Percentiles rank a stretch among this genome's conserved stretches.
These are phyloP conservation scores for Tipula unca DNA, from an alignment of 2,888 invertebrate species.

Conservation along the genomic window DNA sequence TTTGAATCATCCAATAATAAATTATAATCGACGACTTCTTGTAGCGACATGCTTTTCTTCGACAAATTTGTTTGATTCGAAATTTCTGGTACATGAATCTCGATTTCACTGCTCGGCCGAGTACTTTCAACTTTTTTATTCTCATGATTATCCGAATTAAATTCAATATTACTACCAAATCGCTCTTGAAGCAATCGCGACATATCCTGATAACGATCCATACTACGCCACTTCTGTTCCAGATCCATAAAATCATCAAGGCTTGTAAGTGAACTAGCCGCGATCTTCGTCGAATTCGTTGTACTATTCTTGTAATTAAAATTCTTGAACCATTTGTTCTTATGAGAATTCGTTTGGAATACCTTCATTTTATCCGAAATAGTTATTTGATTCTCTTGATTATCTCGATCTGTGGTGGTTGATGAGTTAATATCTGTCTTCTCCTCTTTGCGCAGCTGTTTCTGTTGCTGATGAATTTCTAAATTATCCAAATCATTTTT, in stretches of 20 bases:
- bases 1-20: background rate
- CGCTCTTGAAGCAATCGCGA: conserved; percentile 59
- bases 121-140: background rate
- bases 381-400: background rate
- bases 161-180: conserved; percentile 44
- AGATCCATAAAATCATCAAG: conserved; percentile 46
- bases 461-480: conserved; percentile 47
- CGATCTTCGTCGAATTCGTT: conserved; percentile 30
- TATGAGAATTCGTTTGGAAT: conserved; percentile 42
- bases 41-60: conserved; percentile 23
- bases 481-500: conserved; percentile 56
- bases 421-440: conserved; percentile 30
- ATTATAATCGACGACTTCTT: background rate
- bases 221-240: conserved; percentile 57
- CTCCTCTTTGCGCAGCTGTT: conserved; percentile 34
- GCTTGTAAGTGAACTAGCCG: conserved; percentile 31
- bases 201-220: conserved; percentile 64
- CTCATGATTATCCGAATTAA: background rate
- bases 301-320: conserved; percentile 37
- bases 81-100: background rate
- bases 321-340: conserved; percentile 61
- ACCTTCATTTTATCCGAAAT: conserved; percentile 41
- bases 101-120: background rate
- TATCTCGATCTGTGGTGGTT: conserved; percentile 35
- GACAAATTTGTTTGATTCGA: background rate